Evolutionary conservation across 1,140 invertebrate species (phyloP), one percentile per base, ranked within the genome.

Genomic region (Dryas iulia): DNA sequence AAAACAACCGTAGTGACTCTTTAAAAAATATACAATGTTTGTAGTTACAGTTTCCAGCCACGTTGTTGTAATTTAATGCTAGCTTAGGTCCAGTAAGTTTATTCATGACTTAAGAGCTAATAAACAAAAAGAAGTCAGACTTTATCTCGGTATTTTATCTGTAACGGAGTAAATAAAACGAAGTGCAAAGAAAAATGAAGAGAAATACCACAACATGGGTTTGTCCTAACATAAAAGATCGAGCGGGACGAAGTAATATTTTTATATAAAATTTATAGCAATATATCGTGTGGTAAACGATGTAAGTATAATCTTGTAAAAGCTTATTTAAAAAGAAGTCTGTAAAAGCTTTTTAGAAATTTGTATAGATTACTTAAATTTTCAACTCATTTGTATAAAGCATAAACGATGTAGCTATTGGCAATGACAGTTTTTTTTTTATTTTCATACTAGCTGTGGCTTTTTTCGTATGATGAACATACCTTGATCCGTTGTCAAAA

Each of bases 81-180:
- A 6, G 14, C 18, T 47, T 47, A 47, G 8, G 14, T 21, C 39
- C 39, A 47, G 14, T 47, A 18, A 21, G 4, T 18, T 47, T 47
- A 47, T 21, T 14, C 7, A 47, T 21, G 39, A 47, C 14, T 47
- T 21, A 47, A 14, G 18, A 47, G 39, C 18, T 47, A 47, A 47
- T 47, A 60, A 60, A 60, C 12, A 60, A 66, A 57, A 6, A 59
- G 31, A 52, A 66, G 23, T 33, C 11, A 26, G 47, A 31, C 26
- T 61, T 39, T 35, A 70, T 65, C 56, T 70, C 28, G 14, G 61
- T 58, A 23, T 59, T 59, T 70, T 70, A 70, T 65, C 68, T 33
- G 61, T 33, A 69, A 58, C 33, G 33, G 21, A 21, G 57, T 65
- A 64, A 64, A 59, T 65, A 52, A 70, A 70, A 70, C 30, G 28